Conservation (phyloP, 2,888 invertebrate genomes). For the Ceraclea dissimilis region DNA sequence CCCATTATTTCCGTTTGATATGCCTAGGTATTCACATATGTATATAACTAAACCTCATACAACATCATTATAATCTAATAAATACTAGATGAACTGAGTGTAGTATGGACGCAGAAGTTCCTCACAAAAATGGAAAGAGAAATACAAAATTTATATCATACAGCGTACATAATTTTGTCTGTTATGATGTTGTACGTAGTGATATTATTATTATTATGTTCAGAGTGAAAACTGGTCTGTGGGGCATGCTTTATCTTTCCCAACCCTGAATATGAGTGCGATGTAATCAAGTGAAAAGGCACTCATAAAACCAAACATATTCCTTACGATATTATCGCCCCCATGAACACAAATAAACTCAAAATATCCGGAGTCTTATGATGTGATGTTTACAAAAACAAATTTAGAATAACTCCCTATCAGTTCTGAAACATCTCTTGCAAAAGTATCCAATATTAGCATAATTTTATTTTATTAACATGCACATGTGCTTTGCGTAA, state of each 20-base stretch:
- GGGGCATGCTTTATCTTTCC: neutral
- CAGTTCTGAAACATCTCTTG: neutral
- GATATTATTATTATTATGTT: neutral
- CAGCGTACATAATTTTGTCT: too few species aligned
- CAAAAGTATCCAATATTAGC: neutral
- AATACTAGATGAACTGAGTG: too few species aligned
- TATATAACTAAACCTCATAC: too few species aligned
- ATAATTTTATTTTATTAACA: too few species aligned
- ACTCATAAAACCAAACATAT: neutral
- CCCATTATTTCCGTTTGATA: too few species aligned
- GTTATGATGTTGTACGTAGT: too few species aligned
- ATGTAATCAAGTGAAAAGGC: slow-evolving; percentile 1
- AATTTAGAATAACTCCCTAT: neutral
- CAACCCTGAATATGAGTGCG: neutral
- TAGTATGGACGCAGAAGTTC: too few species aligned
- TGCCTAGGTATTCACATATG: too few species aligned
- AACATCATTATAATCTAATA: too few species aligned
- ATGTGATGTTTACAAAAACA: neutral
- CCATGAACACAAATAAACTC: neutral
- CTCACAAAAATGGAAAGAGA: too few species aligned
- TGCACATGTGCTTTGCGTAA: too few species aligned
- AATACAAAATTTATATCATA: too few species aligned
- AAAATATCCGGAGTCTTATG: neutral
- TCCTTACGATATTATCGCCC: neutral
- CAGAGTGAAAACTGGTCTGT: neutral